A percentile compares a stretch with the other conserved stretches of the same genome.
Evolutionary conservation across 1,140 invertebrate genomes (phyloP).

Genomic region (Planococcus citri): DNA sequence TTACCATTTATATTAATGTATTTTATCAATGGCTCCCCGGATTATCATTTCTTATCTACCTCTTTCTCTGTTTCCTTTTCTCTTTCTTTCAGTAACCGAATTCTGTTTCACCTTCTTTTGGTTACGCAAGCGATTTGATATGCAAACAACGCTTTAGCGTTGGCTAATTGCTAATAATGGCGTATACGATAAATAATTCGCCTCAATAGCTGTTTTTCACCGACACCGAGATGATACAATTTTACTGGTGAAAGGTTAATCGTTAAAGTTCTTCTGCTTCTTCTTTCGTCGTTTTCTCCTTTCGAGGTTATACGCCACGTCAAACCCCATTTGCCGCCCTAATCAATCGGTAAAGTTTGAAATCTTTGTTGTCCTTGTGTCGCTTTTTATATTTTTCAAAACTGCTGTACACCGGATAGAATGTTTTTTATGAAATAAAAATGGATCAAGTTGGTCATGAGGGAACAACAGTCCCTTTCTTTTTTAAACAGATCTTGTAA

Average conservation of each 20-base stretch:
- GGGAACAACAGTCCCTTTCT: conserved; percentile 12
- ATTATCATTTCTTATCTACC: conserved; percentile 29
- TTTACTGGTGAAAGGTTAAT: too few species aligned
- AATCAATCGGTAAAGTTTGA: too few species aligned
- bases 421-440: background rate
- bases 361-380: too few species aligned
- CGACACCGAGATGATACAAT: too few species aligned
- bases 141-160: background rate
- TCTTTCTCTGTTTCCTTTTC: conserved; percentile 4
- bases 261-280: too few species aligned
- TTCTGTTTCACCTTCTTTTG: background rate
- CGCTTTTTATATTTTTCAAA: too few species aligned
- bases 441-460: conserved; percentile 9
- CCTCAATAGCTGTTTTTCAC: too few species aligned
- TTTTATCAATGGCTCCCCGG: conserved; percentile 32
- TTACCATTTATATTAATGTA: conserved; percentile 33
- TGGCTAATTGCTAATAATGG: background rate
- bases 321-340: too few species aligned
- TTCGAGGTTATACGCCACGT: too few species aligned
- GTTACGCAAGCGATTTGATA: background rate
- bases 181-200: background rate
- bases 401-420: background rate
- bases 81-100: background rate
- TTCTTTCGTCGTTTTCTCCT: too few species aligned
- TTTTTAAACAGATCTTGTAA: conserved; percentile 10